Conservation (phyloP, 2,888 invertebrate genomes). For the Acanthococcus lagerstroemiae region DNA sequence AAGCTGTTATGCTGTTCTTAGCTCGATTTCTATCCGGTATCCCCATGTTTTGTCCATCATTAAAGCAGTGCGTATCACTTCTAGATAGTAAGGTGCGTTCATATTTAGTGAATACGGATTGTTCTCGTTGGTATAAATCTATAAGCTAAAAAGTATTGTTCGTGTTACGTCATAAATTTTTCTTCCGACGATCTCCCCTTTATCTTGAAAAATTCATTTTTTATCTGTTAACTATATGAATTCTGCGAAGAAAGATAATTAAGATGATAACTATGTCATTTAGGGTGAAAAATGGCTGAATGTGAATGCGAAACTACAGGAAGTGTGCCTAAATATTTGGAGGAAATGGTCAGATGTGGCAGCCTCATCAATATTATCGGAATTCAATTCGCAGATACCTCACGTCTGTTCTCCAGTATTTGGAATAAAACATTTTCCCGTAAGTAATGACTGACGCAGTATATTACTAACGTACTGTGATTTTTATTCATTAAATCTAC, state of each 20-base stretch:
- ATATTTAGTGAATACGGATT: no score
- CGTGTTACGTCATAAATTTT: no score
- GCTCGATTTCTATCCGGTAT: constrained; percentile 20
- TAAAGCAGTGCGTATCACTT: constrained; percentile 7
- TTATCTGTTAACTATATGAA: no score
- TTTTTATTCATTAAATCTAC: background rate
- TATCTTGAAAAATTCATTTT: no score
- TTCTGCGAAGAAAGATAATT: no score
- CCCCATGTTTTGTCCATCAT: background rate
- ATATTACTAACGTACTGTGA: no score
- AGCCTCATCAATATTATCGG: background rate
- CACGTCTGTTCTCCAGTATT: background rate
- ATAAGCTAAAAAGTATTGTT: no score
- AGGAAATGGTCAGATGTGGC: constrained; percentile 6
- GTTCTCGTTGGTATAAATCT: no score
- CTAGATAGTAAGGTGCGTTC: constrained; percentile 14
- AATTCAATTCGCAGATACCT: background rate
- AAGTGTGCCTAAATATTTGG: constrained; percentile 13
- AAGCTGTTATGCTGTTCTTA: constrained; percentile 3
- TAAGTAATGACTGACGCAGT: no score
- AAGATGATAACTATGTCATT: no score
- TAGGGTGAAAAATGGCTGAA: constrained; percentile 16
- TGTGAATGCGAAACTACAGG: constrained; percentile 1
- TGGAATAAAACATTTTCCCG: constrained; percentile 17
- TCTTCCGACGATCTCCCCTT: no score